Base-by-base conservation (phyloP, 1,140 invertebrate genomes). In the Rhyacophila brunnea region DNA sequence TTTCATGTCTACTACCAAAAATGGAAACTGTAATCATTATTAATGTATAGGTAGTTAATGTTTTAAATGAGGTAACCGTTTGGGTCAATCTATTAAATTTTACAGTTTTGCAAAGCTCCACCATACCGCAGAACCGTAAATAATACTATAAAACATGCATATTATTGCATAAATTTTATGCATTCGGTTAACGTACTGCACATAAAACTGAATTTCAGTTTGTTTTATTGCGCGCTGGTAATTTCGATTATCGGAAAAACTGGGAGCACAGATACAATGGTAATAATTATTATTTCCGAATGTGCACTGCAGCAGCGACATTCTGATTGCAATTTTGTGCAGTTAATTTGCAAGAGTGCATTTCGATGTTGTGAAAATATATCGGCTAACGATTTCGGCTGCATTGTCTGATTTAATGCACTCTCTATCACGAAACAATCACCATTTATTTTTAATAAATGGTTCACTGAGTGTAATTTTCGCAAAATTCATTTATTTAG, bases 271-370 rank as follows among this genome's bases (percentile, higher is more conserved):
- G n/a, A 28, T 28, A 28, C 23, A 28, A 28, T 28, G 9, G 9
- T 28, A 28, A 28, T 28, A 28, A 28, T 28, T 28, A 28, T 28
- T 9, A n/a, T n/a, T 23, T 15, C n/a, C 51, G 23, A 54, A 40
- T 52, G 43, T 23, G 13, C 14, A 18, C 52, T 23, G 32, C 40
- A 17, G 5, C 32, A 1, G 15, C 52, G 14, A 54, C 51, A 13
- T 45, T 35, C 54, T 34, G 44, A 36, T 48, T 56, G 38, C 46
- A 14, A n/a, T 38, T 32, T 19, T 28, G 52, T 50, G 13, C 44
- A 46, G 54, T 62, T 54, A 62, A 62, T 62, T 62, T 62, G 42
- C 54, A 45, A 44, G 32, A 62, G 60, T 62, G 60, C 60, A 57
- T 58, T 54, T 50, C 45, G 42, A 43, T 52, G 55, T 58, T n/a